These are phyloP conservation scores for Hippocampus mohnikei DNA, from an alignment of 2,113 vertebrate species.

Conservation along the genomic window DNA sequence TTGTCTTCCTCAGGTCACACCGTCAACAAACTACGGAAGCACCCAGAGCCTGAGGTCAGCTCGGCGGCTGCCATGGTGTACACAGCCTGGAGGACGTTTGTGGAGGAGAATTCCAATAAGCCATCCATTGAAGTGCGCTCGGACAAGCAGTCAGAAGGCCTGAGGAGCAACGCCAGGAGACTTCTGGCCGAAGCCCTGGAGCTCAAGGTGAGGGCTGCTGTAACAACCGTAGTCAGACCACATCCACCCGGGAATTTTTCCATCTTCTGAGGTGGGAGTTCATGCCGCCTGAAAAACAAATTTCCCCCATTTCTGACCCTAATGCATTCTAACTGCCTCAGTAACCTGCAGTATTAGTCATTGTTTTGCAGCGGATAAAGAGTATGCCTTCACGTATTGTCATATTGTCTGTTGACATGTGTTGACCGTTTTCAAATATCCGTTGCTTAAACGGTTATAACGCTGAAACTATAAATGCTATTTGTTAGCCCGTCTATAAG, in stretches of 20 bases:
- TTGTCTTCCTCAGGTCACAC: slow-evolving; percentile 74
- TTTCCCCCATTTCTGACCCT: too few species aligned
- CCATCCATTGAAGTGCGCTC: slow-evolving; percentile 87
- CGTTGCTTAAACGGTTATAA: too few species aligned
- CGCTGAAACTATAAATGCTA: too few species aligned
- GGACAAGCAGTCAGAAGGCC: slow-evolving; percentile 81
- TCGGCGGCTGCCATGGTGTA: slow-evolving; percentile 78
- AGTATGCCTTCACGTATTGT: too few species aligned
- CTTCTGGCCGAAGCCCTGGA: slow-evolving; percentile 82
- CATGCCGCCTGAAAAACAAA: too few species aligned
- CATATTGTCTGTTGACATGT: too few species aligned
- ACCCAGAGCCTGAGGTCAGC: slow-evolving; percentile 80
- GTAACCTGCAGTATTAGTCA: too few species aligned
- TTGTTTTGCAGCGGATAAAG: too few species aligned
- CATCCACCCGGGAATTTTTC: not conserved
- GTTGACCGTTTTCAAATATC: too few species aligned
- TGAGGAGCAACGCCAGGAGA: slow-evolving; percentile 82
- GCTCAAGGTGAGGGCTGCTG: slow-evolving; percentile 75
- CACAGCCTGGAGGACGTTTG: slow-evolving; percentile 81
- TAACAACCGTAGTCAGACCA: not conserved
- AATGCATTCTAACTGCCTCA: too few species aligned
- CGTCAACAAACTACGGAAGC: slow-evolving; percentile 83
- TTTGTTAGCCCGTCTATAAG: too few species aligned
- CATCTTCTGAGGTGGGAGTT: not conserved
- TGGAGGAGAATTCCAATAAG: slow-evolving; percentile 81